phyloP scores from a whole-genome alignment of 1,140 invertebrate genomes.

The Laupala kohalensis region DNA sequence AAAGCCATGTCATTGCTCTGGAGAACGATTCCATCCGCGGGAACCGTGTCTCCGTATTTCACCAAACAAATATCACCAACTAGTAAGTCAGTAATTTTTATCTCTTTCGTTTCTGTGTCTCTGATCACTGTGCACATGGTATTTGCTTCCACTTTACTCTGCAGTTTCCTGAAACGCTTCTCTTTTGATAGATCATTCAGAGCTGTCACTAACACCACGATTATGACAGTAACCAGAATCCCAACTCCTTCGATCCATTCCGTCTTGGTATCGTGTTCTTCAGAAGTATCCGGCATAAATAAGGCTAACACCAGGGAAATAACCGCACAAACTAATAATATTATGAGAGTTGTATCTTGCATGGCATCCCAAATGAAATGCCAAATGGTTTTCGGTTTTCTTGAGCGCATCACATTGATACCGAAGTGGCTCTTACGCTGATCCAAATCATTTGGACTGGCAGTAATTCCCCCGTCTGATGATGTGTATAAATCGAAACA shows the following conservation, averaged over 20 bases:
- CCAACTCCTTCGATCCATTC: not conserved
- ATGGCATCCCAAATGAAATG: not conserved
- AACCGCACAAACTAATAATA: not conserved
- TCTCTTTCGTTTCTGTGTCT: not conserved
- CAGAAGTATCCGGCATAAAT: not conserved
- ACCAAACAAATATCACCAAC: constrained; percentile 57
- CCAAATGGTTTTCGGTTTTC: not conserved
- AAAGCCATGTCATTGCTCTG: constrained; percentile 60
- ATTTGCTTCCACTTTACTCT: not conserved
- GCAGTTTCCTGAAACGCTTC: not conserved
- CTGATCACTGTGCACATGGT: not conserved
- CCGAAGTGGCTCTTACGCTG: too few species aligned
- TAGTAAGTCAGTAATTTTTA: constrained; percentile 19
- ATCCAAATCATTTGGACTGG: too few species aligned
- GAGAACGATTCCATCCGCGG: constrained; percentile 55
- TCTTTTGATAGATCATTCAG: not conserved
- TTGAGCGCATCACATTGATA: not conserved
- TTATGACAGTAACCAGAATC: not conserved
- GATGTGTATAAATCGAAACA: too few species aligned
- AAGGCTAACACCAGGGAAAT: not conserved
- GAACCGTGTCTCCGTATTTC: constrained; percentile 50
- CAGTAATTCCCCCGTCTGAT: too few species aligned
- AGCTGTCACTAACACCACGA: not conserved
- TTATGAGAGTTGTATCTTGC: not conserved
- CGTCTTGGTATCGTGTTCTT: not conserved